Evolutionary conservation across 2,113 vertebrate species (phyloP).

Genomic region (Bubalus kerabau): DNA sequence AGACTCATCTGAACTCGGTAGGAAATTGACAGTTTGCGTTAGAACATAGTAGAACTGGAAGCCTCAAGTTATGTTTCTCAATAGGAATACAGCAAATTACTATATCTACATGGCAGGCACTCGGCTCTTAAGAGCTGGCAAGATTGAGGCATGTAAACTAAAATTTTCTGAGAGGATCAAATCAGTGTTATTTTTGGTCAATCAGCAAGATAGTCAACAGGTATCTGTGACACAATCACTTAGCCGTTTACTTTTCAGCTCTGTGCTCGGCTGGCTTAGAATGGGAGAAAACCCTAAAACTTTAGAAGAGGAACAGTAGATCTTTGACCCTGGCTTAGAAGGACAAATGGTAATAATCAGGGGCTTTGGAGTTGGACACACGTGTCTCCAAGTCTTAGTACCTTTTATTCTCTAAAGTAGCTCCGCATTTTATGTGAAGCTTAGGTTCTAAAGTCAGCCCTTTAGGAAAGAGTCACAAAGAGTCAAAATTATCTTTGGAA

Average conservation of each 20-base stretch:
- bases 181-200: constrained; percentile 69
- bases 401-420: not conserved
- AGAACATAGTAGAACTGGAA: constrained; percentile 45
- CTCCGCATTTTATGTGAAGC: not conserved
- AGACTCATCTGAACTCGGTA: constrained; percentile 37
- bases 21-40: constrained; percentile 69
- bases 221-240: not conserved
- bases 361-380: not conserved
- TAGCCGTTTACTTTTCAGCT: not conserved
- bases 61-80: constrained; percentile 60
- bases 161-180: constrained; percentile 70
- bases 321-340: not conserved
- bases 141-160: constrained; percentile 74
- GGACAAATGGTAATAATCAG: not conserved
- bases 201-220: not conserved
- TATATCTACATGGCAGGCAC: constrained; percentile 54
- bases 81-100: constrained; percentile 66
- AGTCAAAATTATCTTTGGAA: not conserved
- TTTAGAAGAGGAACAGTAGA: not conserved
- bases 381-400: fast-evolving
- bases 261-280: not conserved
- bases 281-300: not conserved
- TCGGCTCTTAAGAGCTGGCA: constrained; percentile 67
- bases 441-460: not conserved
- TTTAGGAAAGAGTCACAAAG: not conserved